These are phyloP conservation scores for Triops cancriformis DNA, from an alignment of 1,140 invertebrate genomes.

Conservation along the genomic window DNA sequence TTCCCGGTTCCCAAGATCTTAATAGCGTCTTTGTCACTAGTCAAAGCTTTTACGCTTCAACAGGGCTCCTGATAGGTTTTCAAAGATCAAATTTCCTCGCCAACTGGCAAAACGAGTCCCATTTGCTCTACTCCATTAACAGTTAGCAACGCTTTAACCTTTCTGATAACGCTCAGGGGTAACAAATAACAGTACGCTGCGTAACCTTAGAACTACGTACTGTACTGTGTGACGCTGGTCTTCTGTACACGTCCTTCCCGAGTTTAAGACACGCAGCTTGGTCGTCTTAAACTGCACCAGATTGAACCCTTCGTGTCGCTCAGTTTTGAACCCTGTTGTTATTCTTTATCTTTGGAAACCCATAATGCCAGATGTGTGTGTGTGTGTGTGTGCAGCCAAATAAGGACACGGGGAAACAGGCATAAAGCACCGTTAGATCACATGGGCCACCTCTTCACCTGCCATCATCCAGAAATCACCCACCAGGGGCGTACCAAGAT, in stretches of 20 bases:
- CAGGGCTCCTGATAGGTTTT: neutral
- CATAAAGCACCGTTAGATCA: slow-evolving; percentile 7
- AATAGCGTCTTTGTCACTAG: neutral
- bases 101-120: neutral
- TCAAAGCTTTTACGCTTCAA: neutral
- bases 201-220: too few species aligned
- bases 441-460: neutral
- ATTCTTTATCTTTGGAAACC: neutral
- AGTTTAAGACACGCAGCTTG: too few species aligned
- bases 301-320: too few species aligned
- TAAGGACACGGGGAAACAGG: neutral
- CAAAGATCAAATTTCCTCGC: neutral
- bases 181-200: too few species aligned
- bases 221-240: too few species aligned
- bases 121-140: neutral
- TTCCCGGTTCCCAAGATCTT: neutral
- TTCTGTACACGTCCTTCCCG: too few species aligned
- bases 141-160: neutral
- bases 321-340: neutral
- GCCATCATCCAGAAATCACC: neutral
- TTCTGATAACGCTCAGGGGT: too few species aligned
- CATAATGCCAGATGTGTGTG: neutral
- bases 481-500: neutral
- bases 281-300: too few species aligned
- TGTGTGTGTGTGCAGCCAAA: neutral